Evolutionary conservation across 1,140 invertebrate species (phyloP), one percentile per base, ranked within the genome.

Genomic region (Yoshiicerus persimilis): DNA sequence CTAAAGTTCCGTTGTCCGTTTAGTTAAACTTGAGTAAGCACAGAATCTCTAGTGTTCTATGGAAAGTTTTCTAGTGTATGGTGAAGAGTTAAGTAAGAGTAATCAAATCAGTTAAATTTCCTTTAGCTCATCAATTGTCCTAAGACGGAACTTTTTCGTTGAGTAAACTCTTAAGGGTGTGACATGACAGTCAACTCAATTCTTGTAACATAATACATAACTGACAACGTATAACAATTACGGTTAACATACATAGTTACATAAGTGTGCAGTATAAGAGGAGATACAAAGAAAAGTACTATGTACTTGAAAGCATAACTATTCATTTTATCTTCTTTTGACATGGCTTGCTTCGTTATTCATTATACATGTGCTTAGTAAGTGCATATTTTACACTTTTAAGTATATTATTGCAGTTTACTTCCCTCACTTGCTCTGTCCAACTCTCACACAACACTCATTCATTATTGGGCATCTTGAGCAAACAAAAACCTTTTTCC

Each of bases 101-200:
- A 80, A 80, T 80, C 75, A 80, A 80, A 80, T 80, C 75, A 80
- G 30, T 20, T 34, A 80, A 80, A 32, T 80, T 80, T 36, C 30
- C 75, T 80, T 80, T 34, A 80, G 32, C 75, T 80, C 75, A 80
- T 80, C 75, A 80, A 80, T 80, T 80, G 75, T 80, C 32, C n/a
- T 38, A 20, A 38, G 75, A 80, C 30, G 75, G 32, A 80, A 80
- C 75, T 80, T 30, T 36, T 77, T 77, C 20, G 30, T 77, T 80
- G 32, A 80, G 75, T 80, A 80, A 80, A 80, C 32, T 80, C 75
- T 80, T 16, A 80, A 80, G 75, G 75, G 75, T 80, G 75, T 80
- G 75, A 80, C 75, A 80, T 36, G 75, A 80, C 75, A 70, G 66
- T 70, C 66, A 70, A 70, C 66, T 70, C 25, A 30, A 70, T 70